Evolutionary conservation across 2,888 invertebrate genomes (phyloP), one percentile per base, ranked within the genome.

Genomic region (Lobophora halterata): DNA sequence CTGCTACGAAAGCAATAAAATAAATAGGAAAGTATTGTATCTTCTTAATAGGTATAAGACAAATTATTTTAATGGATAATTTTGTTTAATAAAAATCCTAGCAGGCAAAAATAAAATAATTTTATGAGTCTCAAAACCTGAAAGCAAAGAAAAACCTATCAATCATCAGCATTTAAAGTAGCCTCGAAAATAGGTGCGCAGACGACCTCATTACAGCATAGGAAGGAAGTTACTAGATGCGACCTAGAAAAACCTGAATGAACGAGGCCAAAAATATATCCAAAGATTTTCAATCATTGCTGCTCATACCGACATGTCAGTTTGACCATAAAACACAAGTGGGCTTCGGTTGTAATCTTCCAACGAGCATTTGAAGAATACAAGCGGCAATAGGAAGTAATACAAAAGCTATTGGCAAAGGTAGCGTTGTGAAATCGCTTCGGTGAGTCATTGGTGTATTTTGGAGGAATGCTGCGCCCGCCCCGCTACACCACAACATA

Each of bases 361-460:
- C 49, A 52, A 59, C 35, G 30, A 48, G 46, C 43, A 52, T 37
- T 49, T 27, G 46, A 46, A 48, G 39, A 58, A 53, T 50, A 62
- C 41, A 61, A n/a, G 58, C 61, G 61, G 69, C 70, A 77, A 72
- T 80, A 85, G 83, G 86, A 86, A 85, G 81, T 73, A 77, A 76
- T 79, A 79, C 72, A 75, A 74, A 76, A 79, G 76, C 74, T 73
- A 83, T 85, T 85, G 85, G 85, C 82, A 81, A 74, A 79, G 79
- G 78, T 73, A 72, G 68, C 68, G 78, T 76, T 77, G 81, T 79
- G 79, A 83, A 83, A 82, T 71, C 71, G 70, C 61, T 39, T 53
- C 60, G 55, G 52, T 86, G 86, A 85, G 66, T 87, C 86, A 87
- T 58, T 50, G 49, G 64, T 49, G 71, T 85, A 83, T 87, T 86